Evolutionary conservation across 2,888 invertebrate genomes (phyloP).

Genomic region (Timandra comae): DNA sequence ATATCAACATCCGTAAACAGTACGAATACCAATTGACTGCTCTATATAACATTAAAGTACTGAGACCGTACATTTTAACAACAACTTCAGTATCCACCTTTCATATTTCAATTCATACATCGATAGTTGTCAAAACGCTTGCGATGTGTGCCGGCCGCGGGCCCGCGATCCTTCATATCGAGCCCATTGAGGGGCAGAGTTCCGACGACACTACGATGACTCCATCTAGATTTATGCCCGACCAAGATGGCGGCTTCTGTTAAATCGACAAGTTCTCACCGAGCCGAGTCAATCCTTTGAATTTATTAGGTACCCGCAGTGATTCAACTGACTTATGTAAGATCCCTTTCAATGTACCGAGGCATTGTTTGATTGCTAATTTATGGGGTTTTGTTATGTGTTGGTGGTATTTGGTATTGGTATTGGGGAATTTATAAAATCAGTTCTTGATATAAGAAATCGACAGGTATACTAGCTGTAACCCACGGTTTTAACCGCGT

Average conservation of each 20-base stretch:
- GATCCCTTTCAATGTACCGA: conserved; percentile 44
- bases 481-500: too few relatives aligned
- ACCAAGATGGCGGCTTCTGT: conserved; percentile 65
- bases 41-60: too few relatives aligned
- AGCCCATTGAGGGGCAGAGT: conserved; percentile 52
- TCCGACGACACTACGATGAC: conserved; percentile 49
- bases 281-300: conserved; percentile 60
- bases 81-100: too few relatives aligned
- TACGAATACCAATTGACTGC: too few relatives aligned
- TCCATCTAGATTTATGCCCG: conserved; percentile 67
- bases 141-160: conserved; percentile 32
- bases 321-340: conserved; percentile 47
- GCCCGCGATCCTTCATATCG: conserved; percentile 62
- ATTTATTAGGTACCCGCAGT: conserved; percentile 56
- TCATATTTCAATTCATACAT: conserved; percentile 70
- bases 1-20: too few relatives aligned
- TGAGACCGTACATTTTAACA: too few relatives aligned
- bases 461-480: too few relatives aligned
- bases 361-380: conserved; percentile 61
- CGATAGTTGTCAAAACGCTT: conserved; percentile 64
- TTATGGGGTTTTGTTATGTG: too few relatives aligned
- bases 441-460: too few relatives aligned
- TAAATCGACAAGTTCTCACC: conserved; percentile 68
- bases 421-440: too few relatives aligned
- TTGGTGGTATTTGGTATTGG: too few relatives aligned